Evolutionary conservation across 1,140 invertebrate genomes (phyloP), one percentile per base, ranked within the genome.

Genomic region (Macrobrachium rosenbergii): DNA sequence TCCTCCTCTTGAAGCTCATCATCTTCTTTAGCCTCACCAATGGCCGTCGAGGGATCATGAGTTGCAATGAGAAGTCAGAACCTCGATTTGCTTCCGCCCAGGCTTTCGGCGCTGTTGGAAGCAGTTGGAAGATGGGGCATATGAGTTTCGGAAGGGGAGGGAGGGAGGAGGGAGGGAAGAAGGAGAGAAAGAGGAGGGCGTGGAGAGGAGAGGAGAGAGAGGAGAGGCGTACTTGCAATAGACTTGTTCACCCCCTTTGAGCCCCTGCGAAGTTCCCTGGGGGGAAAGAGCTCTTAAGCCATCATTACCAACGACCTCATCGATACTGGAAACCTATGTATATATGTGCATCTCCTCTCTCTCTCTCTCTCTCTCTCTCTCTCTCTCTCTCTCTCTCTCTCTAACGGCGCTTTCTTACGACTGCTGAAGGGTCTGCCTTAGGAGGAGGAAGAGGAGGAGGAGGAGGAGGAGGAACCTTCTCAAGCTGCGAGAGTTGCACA

Each of bases 301-400:
- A 87, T 76, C 84, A 87, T 87, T 87, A 82, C 84, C 84, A 87
- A 87, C 84, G 78, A 80, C 69, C 62, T 52, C 52, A 52, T 52
- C 52, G 52, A 52, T 52, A 52, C 52, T 52, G 52, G 52, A 52
- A 52, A 52, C 12, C 52, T 52, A 52, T 52, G 52, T 67, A 76
- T 76, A 80, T 17, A 58, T 23, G 52, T 8, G 23, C 10, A 77
- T 37, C 60, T 72, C n/a, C 75, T 17, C 28, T 59, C 72, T 62
- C 14, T 62, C 45, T 16, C 81, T 14, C 64, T 21, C 14, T 63
- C 75, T 17, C 28, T 59, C 72, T 62, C 14, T 62, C 45, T 16
- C 81, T 14, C 64, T 21, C 14, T 72, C 75, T 17, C 28, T 59
- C 72, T 62, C 14, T 62, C 45, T 16, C 81, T 14, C 64, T 21